A percentile compares a stretch with the other conserved stretches of the same genome.
Evolutionary conservation across 2,797 vertebrate genomes (phyloP).

Genomic region (Syndactyla subalaris): DNA sequence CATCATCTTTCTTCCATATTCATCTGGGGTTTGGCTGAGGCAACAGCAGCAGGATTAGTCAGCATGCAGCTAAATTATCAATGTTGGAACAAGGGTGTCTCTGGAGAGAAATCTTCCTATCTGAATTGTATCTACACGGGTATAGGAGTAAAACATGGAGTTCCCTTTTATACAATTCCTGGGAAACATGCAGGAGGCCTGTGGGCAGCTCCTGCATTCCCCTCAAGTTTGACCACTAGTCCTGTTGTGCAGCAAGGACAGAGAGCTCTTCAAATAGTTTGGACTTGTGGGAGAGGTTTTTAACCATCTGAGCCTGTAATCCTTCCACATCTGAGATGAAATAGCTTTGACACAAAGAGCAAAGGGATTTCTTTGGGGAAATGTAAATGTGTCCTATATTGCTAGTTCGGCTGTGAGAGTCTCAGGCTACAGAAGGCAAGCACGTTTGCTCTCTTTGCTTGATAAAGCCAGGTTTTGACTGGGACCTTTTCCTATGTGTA

Average conservation of each 20-base stretch:
- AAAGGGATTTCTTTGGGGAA: background rate
- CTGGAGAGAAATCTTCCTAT: background rate
- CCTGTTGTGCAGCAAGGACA: background rate
- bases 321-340: background rate
- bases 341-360: background rate
- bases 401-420: background rate
- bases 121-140: background rate
- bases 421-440: background rate
- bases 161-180: background rate
- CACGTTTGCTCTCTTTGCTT: background rate
- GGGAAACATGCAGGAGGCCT: background rate
- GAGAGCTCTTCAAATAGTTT: background rate
- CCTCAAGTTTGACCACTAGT: background rate
- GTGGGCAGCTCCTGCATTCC: background rate
- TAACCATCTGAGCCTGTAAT: background rate
- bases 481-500: background rate
- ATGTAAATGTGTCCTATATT: background rate
- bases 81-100: background rate
- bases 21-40: background rate
- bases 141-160: background rate
- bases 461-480: background rate
- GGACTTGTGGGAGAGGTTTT: background rate
- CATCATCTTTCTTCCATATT: background rate
- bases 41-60: background rate
- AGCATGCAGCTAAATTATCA: background rate